A percentile compares a stretch with the other conserved stretches of the same genome.
Conservation (phyloP, 2,888 invertebrate genomes). For the Glaucopsyche alexis region DNA sequence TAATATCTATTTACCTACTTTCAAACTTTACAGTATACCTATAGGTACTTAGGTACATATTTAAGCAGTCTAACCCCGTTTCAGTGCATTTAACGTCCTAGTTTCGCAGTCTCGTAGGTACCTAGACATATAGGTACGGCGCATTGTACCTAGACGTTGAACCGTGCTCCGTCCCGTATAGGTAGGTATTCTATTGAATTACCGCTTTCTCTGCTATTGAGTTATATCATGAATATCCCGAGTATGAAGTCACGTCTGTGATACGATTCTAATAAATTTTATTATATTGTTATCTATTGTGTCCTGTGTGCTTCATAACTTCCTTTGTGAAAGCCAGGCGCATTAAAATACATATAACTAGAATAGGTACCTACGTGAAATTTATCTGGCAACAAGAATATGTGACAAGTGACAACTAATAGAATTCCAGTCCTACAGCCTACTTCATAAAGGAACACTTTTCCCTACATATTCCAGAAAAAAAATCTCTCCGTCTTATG, state of each 20-base stretch:
- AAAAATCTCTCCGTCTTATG: too few relatives aligned
- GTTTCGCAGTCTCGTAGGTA: slow-evolving; percentile 57
- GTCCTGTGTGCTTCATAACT: not conserved
- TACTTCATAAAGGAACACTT: too few relatives aligned
- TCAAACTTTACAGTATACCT: slow-evolving; percentile 3
- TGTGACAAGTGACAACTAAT: too few relatives aligned
- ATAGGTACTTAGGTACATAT: slow-evolving; percentile 39
- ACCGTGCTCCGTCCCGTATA: slow-evolving; percentile 36
- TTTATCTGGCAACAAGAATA: too few relatives aligned
- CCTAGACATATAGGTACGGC: slow-evolving; percentile 47
- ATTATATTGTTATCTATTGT: slow-evolving; percentile 10
- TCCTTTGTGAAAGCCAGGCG: not conserved
- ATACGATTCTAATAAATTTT: slow-evolving; percentile 13
- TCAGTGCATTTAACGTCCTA: slow-evolving; percentile 57
- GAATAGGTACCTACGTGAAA: too few relatives aligned
- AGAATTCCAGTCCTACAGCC: too few relatives aligned
- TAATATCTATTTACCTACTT: too few relatives aligned
- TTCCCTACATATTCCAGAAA: too few relatives aligned
- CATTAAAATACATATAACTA: too few relatives aligned
- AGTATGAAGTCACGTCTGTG: not conserved
- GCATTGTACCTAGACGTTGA: slow-evolving; percentile 49
- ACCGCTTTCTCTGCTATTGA: slow-evolving; percentile 39
- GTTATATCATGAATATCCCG: slow-evolving; percentile 35
- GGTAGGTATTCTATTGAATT: slow-evolving; percentile 41
- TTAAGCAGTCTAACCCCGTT: slow-evolving; percentile 53